Evolutionary conservation across 2,797 vertebrate genomes (phyloP), one percentile per base, ranked within the genome.

Genomic region (Sibirionetta formosa): DNA sequence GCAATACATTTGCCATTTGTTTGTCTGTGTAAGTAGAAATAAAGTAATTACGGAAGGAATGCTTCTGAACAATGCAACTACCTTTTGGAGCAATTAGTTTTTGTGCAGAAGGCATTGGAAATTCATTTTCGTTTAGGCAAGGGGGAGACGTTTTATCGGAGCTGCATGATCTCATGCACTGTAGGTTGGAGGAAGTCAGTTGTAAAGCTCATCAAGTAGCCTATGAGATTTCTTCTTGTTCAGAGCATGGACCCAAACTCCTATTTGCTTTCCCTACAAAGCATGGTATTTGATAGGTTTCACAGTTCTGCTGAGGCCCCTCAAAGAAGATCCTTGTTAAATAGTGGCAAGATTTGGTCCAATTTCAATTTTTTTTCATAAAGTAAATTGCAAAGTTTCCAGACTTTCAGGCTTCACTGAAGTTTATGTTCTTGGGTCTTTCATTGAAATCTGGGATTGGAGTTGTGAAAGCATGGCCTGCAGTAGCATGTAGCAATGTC

Each of bases 1-100:
- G 86, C 77, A 81, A 61, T 85, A 61, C 53, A 14, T 84, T 73
- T 92, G 78, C 77, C 88, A 44, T 92, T 88, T 94, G 46, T 91
- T 93, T 93, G 63, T 91, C 65, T 90, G 22, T 88, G 31, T 77
- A 76, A 91, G 69, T 38, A 91, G 87, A 91, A 96, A 50, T 81
- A 24, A 20, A 70, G 66, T 84, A 94, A 93, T 94, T 86, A 80
- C 0, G 50, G 75, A 69, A 94, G 78, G 91, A 87, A 82, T 90
- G 90, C 53, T 82, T 84, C 64, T 85, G 75, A 90, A 93, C 77
- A 92, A 80, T 60, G 36, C 71, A 82, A 48, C 50, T 92, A 95
- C 94, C 83, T 93, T 94, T 93, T 82, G 19, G 29, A 82, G 31
- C 75, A 82, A n/a, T 84, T 94, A 70, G 56, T 80, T 90, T 64